phyloP scores from a whole-genome alignment of 2,797 vertebrate genomes.

The Sphenopsis melanotis region DNA sequence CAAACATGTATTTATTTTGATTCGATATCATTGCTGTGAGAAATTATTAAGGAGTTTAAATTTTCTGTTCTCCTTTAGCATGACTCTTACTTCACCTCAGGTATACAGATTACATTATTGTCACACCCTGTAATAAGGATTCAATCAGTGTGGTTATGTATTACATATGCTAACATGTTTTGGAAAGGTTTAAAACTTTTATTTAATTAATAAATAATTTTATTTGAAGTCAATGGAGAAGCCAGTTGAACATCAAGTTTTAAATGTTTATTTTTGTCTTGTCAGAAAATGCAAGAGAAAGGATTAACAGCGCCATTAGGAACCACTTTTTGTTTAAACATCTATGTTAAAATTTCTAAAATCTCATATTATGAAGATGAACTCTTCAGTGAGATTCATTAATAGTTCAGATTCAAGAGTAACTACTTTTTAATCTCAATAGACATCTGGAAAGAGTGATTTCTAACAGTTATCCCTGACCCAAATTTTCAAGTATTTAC shows the following conservation, averaged over 20 bases:
- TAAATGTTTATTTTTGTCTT: not conserved
- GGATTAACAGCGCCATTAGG: not conserved
- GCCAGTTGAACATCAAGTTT: not conserved
- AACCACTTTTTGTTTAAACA: not conserved
- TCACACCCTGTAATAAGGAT: not conserved
- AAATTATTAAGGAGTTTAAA: not conserved
- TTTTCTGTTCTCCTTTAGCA: not conserved
- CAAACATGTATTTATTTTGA: not conserved
- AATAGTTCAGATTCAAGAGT: not conserved
- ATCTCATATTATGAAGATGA: not conserved
- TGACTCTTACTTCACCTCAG: not conserved
- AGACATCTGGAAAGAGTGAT: not conserved
- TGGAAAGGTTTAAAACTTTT: slow-evolving; percentile 57
- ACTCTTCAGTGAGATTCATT: not conserved
- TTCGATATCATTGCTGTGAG: not conserved
- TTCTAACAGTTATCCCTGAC: not conserved
- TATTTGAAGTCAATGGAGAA: not conserved
- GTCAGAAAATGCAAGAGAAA: not conserved
- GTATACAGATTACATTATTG: not conserved
- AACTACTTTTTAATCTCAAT: not conserved
- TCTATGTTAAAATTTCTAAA: not conserved
- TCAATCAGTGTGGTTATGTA: slow-evolving; percentile 77
- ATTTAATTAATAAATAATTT: not conserved
- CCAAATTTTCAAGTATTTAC: not conserved
- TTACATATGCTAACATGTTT: slow-evolving; percentile 72